Evolutionary conservation across 2,888 invertebrate genomes (phyloP).

Genomic region (Luffia ferchaultella): DNA sequence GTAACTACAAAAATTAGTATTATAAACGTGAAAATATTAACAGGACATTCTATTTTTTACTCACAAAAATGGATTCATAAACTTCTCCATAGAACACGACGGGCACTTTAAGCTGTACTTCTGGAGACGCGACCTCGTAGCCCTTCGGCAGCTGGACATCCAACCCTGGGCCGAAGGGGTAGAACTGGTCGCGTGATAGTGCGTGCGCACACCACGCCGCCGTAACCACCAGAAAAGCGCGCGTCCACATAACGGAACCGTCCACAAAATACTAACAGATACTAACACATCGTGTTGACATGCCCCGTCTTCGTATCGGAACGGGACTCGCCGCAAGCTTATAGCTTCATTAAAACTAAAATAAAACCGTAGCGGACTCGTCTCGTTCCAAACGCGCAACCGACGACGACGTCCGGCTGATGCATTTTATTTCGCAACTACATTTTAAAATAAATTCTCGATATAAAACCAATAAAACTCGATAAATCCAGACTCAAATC

Average conservation of each 20-base stretch:
- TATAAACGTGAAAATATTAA: too few species aligned
- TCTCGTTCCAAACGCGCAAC: not conserved
- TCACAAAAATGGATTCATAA: constrained; percentile 83
- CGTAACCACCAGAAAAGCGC: constrained; percentile 35
- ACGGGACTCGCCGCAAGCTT: not conserved
- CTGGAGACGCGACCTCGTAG: constrained; percentile 71
- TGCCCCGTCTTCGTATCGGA: not conserved
- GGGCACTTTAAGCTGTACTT: constrained; percentile 73
- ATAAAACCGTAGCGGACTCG: not conserved
- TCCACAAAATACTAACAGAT: constrained; percentile 7
- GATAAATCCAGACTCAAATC: too few species aligned
- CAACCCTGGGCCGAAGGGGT: constrained; percentile 64
- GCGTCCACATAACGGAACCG: constrained; percentile 46
- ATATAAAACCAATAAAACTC: too few species aligned
- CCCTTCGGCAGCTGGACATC: constrained; percentile 62
- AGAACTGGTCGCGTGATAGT: constrained; percentile 64
- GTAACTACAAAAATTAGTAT: too few species aligned
- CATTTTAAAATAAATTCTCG: not conserved
- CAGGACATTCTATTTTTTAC: too few species aligned
- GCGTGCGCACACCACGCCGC: constrained; percentile 38
- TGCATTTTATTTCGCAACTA: not conserved
- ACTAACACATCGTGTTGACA: not conserved
- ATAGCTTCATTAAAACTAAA: not conserved
- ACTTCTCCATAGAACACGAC: constrained; percentile 80
- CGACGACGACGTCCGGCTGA: not conserved